Conservation (phyloP, 1,140 invertebrate species). For the Manduca sexta region DNA sequence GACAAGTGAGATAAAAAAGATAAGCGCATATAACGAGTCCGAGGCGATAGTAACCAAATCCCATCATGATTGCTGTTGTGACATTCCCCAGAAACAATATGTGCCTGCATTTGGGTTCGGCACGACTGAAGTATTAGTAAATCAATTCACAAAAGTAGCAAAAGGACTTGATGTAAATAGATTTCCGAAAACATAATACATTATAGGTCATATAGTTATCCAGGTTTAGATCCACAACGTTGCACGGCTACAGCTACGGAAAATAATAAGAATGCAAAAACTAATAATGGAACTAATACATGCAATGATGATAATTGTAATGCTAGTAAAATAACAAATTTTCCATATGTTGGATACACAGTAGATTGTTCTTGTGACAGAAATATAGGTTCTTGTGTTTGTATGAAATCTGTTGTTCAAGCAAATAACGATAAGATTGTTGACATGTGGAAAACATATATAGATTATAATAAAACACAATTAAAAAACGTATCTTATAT, state of each 20-base stretch:
- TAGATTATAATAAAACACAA: constrained; percentile 16
- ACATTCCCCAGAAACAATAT: background rate
- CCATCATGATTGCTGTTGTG: constrained; percentile 20
- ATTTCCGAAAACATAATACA: background rate
- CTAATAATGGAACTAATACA: background rate
- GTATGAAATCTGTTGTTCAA: constrained; percentile 33
- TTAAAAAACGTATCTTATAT: constrained; percentile 33
- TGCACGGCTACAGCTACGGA: background rate
- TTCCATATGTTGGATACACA: constrained; percentile 45
- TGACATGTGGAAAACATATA: constrained; percentile 31
- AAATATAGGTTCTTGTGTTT: constrained; percentile 39
- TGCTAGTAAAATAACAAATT: background rate
- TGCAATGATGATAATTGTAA: background rate
- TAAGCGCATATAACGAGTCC: constrained; percentile 17
- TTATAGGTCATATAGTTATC: background rate
- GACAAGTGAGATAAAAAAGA: constrained; percentile 22
- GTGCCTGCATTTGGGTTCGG: constrained; percentile 2
- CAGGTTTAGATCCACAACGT: background rate
- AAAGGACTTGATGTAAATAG: background rate
- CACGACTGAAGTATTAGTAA: constrained; percentile 12
- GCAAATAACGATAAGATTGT: constrained; percentile 28
- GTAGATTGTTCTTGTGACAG: constrained; percentile 45
- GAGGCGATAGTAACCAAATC: constrained; percentile 14
- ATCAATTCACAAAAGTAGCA: constrained; percentile 5
- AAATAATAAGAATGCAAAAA: background rate